These are phyloP conservation scores for Megalonaias nervosa DNA, from an alignment of 1,140 invertebrate species.

Conservation along the genomic window DNA sequence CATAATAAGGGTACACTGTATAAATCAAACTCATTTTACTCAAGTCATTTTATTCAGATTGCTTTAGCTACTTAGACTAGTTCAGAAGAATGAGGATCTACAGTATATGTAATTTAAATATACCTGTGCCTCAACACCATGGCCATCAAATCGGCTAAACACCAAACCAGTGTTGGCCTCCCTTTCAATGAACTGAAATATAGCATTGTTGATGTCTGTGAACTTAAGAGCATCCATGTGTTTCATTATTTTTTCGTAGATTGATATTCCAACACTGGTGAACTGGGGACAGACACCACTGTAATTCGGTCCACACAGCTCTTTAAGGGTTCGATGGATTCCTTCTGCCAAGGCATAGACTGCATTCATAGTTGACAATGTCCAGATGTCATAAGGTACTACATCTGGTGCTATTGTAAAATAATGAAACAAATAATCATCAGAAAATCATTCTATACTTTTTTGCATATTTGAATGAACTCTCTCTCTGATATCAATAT, in stretches of 20 bases:
- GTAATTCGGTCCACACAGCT: slow-evolving; percentile 63
- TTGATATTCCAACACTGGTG: slow-evolving; percentile 44
- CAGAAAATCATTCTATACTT: too few species aligned
- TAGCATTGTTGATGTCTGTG: slow-evolving; percentile 40
- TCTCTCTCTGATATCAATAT: too few species aligned
- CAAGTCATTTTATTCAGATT: too few species aligned
- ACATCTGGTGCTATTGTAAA: too few species aligned
- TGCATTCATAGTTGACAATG: slow-evolving; percentile 69
- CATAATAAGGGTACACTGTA: too few species aligned
- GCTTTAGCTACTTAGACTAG: too few species aligned
- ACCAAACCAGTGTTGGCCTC: slow-evolving; percentile 44
- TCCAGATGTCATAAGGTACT: slow-evolving; percentile 51
- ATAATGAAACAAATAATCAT: too few species aligned
- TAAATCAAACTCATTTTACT: too few species aligned
- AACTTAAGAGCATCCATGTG: slow-evolving; percentile 58
- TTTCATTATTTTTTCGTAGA: slow-evolving; percentile 43
- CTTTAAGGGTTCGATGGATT: slow-evolving; percentile 50
- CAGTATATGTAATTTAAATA: background rate
- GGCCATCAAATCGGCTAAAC: slow-evolving; percentile 15
- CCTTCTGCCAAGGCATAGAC: slow-evolving; percentile 61
- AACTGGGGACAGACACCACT: slow-evolving; percentile 57
- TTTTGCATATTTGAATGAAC: too few species aligned
- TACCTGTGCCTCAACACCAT: slow-evolving; percentile 9
- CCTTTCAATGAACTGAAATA: slow-evolving; percentile 60
- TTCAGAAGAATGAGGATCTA: too few species aligned